Evolutionary conservation across 2,888 invertebrate genomes (phyloP).

Genomic region (Leptarthrus brevirostris): DNA sequence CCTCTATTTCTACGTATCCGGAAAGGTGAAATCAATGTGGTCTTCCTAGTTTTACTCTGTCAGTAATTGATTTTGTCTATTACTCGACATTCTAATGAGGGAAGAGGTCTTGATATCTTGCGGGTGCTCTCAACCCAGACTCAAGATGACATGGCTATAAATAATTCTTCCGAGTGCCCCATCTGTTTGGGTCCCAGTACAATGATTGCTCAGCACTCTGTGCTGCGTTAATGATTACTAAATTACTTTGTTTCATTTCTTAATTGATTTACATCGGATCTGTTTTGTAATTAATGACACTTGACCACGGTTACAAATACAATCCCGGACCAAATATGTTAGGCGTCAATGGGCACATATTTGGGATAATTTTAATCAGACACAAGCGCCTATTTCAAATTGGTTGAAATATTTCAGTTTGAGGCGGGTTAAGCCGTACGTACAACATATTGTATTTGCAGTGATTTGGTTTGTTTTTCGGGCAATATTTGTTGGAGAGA

Average conservation of each 20-base stretch:
- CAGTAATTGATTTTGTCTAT: slow-evolving; percentile 39
- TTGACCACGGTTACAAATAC: slow-evolving; percentile 45
- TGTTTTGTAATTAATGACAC: slow-evolving; percentile 52
- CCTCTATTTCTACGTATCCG: neutral
- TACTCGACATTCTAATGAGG: slow-evolving; percentile 42
- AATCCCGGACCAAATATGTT: slow-evolving; percentile 16
- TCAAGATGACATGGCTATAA: slow-evolving; percentile 37
- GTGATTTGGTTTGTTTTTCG: slow-evolving; percentile 34
- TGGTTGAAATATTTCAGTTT: slow-evolving; percentile 4
- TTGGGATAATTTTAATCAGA: slow-evolving; percentile 40
- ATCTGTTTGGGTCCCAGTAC: slow-evolving; percentile 1
- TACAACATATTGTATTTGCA: neutral
- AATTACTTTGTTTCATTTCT: slow-evolving; percentile 52
- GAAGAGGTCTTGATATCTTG: slow-evolving; percentile 23
- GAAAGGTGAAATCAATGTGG: neutral
- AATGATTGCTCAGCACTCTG: slow-evolving; percentile 21
- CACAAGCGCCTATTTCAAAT: slow-evolving; percentile 24
- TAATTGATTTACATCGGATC: slow-evolving; percentile 54
- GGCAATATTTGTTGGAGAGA: neutral
- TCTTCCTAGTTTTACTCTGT: neutral
- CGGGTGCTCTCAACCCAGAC: slow-evolving; percentile 1
- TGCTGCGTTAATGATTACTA: slow-evolving; percentile 51
- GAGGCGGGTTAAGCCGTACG: neutral
- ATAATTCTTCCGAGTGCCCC: slow-evolving; percentile 19
- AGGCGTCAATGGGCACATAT: slow-evolving; percentile 43